Evolutionary conservation across 1,140 invertebrate genomes (phyloP).

Genomic region (Homarus americanus): DNA sequence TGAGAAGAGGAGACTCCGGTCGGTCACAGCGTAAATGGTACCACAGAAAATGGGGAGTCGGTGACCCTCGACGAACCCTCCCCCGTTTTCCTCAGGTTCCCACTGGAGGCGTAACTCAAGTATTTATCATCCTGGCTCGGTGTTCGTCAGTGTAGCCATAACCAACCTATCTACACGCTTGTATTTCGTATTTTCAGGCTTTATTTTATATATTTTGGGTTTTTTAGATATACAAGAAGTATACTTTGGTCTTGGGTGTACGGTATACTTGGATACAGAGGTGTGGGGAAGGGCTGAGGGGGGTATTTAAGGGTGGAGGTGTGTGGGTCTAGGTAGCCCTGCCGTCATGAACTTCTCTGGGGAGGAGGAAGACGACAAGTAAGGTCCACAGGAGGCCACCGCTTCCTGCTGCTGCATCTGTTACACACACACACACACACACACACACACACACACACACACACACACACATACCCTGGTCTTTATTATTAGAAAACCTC

Average conservation of each 20-base stretch:
- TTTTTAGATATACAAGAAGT: no score
- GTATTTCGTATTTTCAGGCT: no score
- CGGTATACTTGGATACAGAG: no score
- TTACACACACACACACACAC: background rate
- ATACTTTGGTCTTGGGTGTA: no score
- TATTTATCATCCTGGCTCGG: no score
- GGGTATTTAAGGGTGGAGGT: background rate
- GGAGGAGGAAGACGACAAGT: no score
- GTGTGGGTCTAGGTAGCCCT: background rate
- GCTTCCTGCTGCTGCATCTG: background rate
- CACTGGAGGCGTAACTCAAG: background rate
- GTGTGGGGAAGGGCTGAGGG: no score
- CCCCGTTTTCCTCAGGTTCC: background rate
- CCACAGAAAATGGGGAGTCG: constrained; percentile 6
- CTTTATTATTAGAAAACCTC: no score
- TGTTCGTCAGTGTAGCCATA: background rate
- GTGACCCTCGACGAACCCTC: constrained; percentile 11
- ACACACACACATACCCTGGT: background rate
- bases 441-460: background rate
- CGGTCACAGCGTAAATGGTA: background rate
- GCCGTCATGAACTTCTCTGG: no score
- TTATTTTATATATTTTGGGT: no score
- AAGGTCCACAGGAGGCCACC: no score
- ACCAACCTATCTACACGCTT: background rate
- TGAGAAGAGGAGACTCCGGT: background rate